A percentile compares a stretch with the other conserved stretches of the same genome.
Evolutionary conservation across 2,888 invertebrate genomes (phyloP).

Genomic region (Hoplodrina blanda): DNA sequence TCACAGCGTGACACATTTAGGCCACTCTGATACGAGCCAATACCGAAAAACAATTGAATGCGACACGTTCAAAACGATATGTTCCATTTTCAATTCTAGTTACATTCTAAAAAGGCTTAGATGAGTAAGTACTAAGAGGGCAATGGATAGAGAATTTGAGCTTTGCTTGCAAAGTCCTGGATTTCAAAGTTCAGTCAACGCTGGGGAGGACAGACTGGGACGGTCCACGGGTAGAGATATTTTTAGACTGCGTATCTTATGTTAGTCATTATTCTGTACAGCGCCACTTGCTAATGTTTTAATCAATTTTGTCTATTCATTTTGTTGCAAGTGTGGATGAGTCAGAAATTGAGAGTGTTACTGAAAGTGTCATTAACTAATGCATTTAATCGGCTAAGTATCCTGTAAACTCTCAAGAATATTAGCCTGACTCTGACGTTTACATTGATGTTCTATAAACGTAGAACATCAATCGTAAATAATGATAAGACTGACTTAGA

Average conservation of each 20-base stretch:
- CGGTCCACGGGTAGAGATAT: conserved; percentile 81
- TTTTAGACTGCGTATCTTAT: conserved; percentile 80
- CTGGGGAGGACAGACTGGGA: conserved; percentile 73
- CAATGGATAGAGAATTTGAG: conserved; percentile 39
- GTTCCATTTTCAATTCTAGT: conserved; percentile 29
- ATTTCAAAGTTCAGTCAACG: conserved; percentile 65
- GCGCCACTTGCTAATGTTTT: conserved; percentile 61
- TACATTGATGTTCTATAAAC: no score
- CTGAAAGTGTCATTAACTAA: conserved; percentile 18
- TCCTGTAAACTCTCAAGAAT: no score
- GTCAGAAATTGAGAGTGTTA: conserved; percentile 19
- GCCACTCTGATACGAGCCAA: conserved; percentile 73
- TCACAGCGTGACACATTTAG: conserved; percentile 85
- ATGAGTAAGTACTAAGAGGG: background rate
- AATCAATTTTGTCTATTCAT: conserved; percentile 60
- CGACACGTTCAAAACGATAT: background rate
- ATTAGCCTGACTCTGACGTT: no score
- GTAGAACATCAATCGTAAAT: no score
- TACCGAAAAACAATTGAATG: conserved; percentile 54
- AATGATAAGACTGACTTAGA: no score
- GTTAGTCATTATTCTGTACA: conserved; percentile 78
- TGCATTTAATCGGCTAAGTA: background rate
- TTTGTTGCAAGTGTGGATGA: conserved; percentile 42
- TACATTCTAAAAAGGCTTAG: background rate
- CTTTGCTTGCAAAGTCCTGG: conserved; percentile 26